phyloP scores from a whole-genome alignment of 2,113 vertebrate species.

The Laticauda laticaudata region DNA sequence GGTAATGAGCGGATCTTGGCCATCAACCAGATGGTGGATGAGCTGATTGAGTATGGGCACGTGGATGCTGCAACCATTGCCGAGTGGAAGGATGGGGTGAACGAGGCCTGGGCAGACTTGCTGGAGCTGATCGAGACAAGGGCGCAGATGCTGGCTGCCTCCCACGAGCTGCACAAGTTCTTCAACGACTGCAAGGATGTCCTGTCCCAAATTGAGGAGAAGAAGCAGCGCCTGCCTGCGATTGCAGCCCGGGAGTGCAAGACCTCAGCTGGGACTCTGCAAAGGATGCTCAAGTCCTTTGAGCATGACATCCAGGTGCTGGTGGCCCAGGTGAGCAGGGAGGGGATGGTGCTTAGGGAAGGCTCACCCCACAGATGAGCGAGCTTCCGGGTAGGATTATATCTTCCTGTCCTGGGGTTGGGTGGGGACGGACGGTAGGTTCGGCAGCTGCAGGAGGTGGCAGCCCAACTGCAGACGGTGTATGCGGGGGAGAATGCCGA shows the following conservation, averaged over 20 bases:
- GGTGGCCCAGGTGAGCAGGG: slow-evolving; percentile 79
- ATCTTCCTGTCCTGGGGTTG: background rate
- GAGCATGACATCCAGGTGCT: slow-evolving; percentile 92
- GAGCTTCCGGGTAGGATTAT: background rate
- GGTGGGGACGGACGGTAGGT: slow-evolving; percentile 68
- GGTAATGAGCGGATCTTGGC: slow-evolving; percentile 89
- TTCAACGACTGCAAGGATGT: slow-evolving; percentile 91
- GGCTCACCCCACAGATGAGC: background rate
- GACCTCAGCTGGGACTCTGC: slow-evolving; percentile 79
- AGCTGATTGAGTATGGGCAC: slow-evolving; percentile 94
- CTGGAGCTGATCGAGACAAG: slow-evolving; percentile 94
- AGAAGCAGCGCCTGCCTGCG: slow-evolving; percentile 82
- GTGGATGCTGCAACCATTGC: slow-evolving; percentile 89
- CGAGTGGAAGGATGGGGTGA: slow-evolving; percentile 94
- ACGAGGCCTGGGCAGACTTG: slow-evolving; percentile 94
- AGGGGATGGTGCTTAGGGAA: fast-evolving
- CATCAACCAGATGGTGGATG: slow-evolving; percentile 95
- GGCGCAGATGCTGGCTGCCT: slow-evolving; percentile 89
- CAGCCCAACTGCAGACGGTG: slow-evolving; percentile 89
- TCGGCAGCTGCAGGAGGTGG: slow-evolving; percentile 89
- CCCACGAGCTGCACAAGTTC: slow-evolving; percentile 92
- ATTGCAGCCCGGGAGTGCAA: slow-evolving; percentile 76
- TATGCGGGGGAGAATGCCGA: slow-evolving; percentile 92
- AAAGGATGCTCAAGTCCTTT: slow-evolving; percentile 84
- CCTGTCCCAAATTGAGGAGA: slow-evolving; percentile 87